These are phyloP conservation scores for Shinisaurus crocodilurus DNA, from an alignment of 2,113 vertebrate species.

Conservation along the genomic window DNA sequence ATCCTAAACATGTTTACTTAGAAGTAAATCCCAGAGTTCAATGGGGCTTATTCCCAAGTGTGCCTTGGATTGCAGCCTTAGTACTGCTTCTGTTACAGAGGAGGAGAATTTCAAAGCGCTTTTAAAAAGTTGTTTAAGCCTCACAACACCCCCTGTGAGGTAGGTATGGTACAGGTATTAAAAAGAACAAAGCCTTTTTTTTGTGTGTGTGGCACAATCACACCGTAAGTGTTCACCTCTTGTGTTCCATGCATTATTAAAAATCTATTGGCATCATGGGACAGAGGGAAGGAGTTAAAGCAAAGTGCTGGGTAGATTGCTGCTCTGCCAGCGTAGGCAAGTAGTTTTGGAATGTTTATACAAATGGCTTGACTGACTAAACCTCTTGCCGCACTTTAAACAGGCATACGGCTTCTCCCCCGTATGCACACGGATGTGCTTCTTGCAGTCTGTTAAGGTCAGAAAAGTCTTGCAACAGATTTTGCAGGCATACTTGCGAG, in stretches of 20 bases:
- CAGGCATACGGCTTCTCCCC: slow-evolving; percentile 97
- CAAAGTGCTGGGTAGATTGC: slow-evolving; percentile 89
- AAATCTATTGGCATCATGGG: background rate
- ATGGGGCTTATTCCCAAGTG: background rate
- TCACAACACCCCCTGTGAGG: slow-evolving; percentile 66
- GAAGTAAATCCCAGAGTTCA: background rate
- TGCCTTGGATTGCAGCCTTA: background rate
- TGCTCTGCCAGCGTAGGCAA: slow-evolving; percentile 96
- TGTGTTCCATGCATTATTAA: background rate
- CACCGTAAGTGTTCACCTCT: slow-evolving; percentile 13
- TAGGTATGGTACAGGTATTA: slow-evolving; percentile 63
- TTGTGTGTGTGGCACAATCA: slow-evolving; percentile 34
- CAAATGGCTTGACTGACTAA: slow-evolving; percentile 96
- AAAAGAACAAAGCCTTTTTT: slow-evolving; percentile 50
- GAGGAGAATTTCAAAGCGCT: background rate
- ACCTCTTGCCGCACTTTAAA: slow-evolving; percentile 96
- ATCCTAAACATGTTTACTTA: background rate
- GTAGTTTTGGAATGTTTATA: slow-evolving; percentile 99
- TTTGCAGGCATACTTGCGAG: slow-evolving; percentile 96
- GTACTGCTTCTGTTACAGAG: background rate
- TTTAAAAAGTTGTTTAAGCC: slow-evolving; percentile 39
- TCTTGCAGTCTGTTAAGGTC: slow-evolving; percentile 97
- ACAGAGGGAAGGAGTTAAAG: slow-evolving; percentile 71
- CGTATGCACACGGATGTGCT: slow-evolving; percentile 97
- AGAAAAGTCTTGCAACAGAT: slow-evolving; percentile 99